Percentiles rank a stretch among this genome's conserved stretches.
Evolutionary conservation across 1,140 invertebrate species (phyloP).

Genomic region (Conus betulinus): DNA sequence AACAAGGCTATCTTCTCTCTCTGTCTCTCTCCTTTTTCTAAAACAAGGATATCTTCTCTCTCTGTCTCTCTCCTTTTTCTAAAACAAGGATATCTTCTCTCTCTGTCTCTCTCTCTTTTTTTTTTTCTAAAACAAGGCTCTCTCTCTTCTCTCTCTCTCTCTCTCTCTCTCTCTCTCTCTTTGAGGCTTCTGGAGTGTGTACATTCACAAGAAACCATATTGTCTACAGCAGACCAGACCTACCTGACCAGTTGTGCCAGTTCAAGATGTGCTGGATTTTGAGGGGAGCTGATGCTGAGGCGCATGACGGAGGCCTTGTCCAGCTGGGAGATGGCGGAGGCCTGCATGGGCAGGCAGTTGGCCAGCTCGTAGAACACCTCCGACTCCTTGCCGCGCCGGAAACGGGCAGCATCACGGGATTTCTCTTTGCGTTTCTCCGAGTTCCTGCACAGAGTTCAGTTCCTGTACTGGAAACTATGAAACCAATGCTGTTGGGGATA

Average conservation of each 20-base stretch:
- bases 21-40: no score
- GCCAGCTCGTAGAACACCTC: slow-evolving; percentile 98
- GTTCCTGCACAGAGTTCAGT: slow-evolving; percentile 61
- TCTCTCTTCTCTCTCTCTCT: no score
- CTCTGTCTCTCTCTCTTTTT: no score
- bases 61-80: no score
- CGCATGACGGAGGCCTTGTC: slow-evolving; percentile 99
- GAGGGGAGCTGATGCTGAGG: slow-evolving; percentile 95
- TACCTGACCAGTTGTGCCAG: slow-evolving; percentile 54
- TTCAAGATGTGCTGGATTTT: slow-evolving; percentile 82
- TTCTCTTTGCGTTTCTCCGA: slow-evolving; percentile 89
- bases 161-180: no score
- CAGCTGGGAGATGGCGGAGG: slow-evolving; percentile 94
- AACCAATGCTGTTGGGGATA: no score
- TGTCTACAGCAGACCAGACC: neutral
- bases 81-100: no score
- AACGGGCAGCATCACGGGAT: slow-evolving; percentile 95
- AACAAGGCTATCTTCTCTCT: no score
- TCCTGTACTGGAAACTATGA: neutral
- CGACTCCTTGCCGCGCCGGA: slow-evolving; percentile 96
- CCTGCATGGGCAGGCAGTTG: slow-evolving; percentile 94
- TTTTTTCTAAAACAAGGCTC: no score
- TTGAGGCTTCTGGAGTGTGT: no score
- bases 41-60: no score
- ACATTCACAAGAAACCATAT: no score